Base-by-base conservation (phyloP, 2,888 invertebrate species). In the Tiliacea citrago region DNA sequence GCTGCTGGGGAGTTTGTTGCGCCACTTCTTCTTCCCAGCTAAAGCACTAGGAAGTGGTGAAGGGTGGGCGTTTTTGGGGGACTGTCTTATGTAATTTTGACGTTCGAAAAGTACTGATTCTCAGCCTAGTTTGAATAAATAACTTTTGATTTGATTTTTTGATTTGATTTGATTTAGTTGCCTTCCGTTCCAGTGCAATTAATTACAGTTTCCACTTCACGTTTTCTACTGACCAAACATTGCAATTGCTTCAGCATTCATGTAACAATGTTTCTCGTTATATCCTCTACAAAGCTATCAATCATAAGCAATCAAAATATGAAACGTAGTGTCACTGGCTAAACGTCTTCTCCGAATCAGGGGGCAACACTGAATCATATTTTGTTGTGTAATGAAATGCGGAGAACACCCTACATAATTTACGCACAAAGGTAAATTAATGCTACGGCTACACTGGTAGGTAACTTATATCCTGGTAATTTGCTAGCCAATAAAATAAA, bases 311-410 rank as follows among this genome's bases (percentile, higher is more conserved):
- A 82, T 82, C 77, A 75, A 63, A 86, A 74, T 68, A 72, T 29
- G 69, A 72, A 75, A 63, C 72, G 66, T 75, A 71, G 79, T 81
- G 86, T 82, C 77, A 87, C 84, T 83, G 86, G 86, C 90, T 93
- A 92, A 95, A 93, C 95, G 94, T 95, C 94, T 95, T 95, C 93
- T 93, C 92, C 92, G 84, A 86, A 88, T 94, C 94, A 92, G 86
- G 86, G 92, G 84, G 84, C 89, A 86, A 82, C 88, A 84, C 87
- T 92, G 92, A 93, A 94, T 95, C 94, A 95, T 94, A 93, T 93
- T 93, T 93, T 89, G 93, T 93, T 91, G 90, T 89, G 88, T 93
- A 94, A 95, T 94, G 92, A 94, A 95, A 94, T 94, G 92, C 92
- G 89, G 88, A 87, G 81, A 83, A 82, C 86, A 84, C 87, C 83